Evolutionary conservation across 1,140 invertebrate species (phyloP).

Genomic region (Drosophila kepulauana): DNA sequence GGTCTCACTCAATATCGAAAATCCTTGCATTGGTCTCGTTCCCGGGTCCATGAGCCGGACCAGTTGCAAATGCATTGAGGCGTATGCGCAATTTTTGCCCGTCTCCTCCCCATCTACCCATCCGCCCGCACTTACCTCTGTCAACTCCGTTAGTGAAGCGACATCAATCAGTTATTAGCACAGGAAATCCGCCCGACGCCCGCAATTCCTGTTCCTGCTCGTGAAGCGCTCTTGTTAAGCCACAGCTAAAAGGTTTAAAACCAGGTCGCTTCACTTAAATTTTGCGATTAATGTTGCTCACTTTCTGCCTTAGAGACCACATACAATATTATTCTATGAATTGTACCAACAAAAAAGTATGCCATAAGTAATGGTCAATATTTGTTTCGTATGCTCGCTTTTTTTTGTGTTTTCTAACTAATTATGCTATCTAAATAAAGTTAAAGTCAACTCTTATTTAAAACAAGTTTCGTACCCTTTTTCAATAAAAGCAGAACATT

Average conservation of each 20-base stretch:
- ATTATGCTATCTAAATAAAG: no score
- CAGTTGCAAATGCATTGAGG: constrained; percentile 63
- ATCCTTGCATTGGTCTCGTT: constrained; percentile 3
- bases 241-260: constrained; percentile 1
- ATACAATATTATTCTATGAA: background rate
- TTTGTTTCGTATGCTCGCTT: no score
- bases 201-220: constrained; percentile 3
- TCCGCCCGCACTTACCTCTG: background rate
- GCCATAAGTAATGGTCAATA: no score
- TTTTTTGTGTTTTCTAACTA: no score
- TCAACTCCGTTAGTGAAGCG: constrained; percentile 18
- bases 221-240: background rate
- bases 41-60: constrained; percentile 24
- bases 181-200: constrained; percentile 50
- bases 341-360: no score
- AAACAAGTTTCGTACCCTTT: no score
- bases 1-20: constrained; percentile 6
- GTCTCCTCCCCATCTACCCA: background rate
- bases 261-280: background rate
- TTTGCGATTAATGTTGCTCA: background rate
- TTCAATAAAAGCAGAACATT: no score
- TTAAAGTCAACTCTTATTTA: no score
- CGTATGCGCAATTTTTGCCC: constrained; percentile 68
- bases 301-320: background rate
- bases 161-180: constrained; percentile 79